Evolutionary conservation across 2,888 invertebrate species (phyloP).

Genomic region (Nebria salina): DNA sequence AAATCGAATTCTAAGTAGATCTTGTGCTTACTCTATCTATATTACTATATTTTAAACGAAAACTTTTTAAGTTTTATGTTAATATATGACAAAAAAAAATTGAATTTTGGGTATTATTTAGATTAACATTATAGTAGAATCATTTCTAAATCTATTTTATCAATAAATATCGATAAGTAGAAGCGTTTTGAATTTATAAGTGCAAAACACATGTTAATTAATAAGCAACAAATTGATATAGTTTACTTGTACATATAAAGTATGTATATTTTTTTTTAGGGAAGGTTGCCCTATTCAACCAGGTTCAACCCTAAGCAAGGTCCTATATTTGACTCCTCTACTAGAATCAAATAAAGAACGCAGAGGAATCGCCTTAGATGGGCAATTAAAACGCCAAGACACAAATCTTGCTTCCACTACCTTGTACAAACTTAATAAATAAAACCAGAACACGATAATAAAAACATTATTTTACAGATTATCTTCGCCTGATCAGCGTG

Average conservation of each 20-base stretch:
- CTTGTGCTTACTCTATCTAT: too few relatives aligned
- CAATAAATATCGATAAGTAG: too few relatives aligned
- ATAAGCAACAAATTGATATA: too few relatives aligned
- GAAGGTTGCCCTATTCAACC: conserved; percentile 91
- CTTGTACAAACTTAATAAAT: conserved; percentile 68
- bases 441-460: conserved; percentile 13
- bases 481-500: conserved; percentile 82
- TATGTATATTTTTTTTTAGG: conserved; percentile 61
- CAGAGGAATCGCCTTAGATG: conserved; percentile 91
- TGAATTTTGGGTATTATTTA: too few relatives aligned
- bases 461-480: conserved; percentile 63
- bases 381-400: conserved; percentile 84
- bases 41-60: too few relatives aligned
- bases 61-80: too few relatives aligned
- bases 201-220: too few relatives aligned
- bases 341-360: conserved; percentile 83
- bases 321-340: conserved; percentile 83
- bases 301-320: conserved; percentile 88
- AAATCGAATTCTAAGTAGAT: too few relatives aligned
- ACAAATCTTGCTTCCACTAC: conserved; percentile 92
- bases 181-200: too few relatives aligned
- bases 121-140: too few relatives aligned
- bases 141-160: too few relatives aligned
- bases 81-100: too few relatives aligned
- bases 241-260: not conserved